These are phyloP conservation scores for Melanaphis sacchari DNA, from an alignment of 1,140 invertebrate species.

Conservation along the genomic window DNA sequence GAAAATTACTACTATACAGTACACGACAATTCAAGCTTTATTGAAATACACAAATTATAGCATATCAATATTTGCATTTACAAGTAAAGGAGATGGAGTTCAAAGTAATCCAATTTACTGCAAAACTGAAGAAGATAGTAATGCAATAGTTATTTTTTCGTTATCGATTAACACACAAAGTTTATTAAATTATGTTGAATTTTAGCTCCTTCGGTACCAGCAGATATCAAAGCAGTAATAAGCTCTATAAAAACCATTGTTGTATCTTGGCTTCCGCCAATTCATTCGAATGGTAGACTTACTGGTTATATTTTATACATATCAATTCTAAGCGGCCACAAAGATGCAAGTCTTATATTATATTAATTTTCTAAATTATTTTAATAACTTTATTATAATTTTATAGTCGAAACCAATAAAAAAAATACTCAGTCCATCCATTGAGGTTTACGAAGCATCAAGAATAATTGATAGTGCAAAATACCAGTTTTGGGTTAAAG, in stretches of 20 bases:
- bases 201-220: slow-evolving; percentile 83
- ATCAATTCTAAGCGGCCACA: slow-evolving; percentile 76
- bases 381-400: not conserved
- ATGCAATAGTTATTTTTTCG: slow-evolving; percentile 58
- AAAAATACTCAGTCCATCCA: slow-evolving; percentile 60
- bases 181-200: slow-evolving; percentile 10
- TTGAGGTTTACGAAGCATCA: slow-evolving; percentile 75
- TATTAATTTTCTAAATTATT: not conserved
- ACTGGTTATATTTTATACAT: slow-evolving; percentile 83
- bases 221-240: slow-evolving; percentile 85
- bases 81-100: slow-evolving; percentile 79
- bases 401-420: slow-evolving; percentile 41
- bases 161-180: not conserved
- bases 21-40: slow-evolving; percentile 74
- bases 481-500: slow-evolving; percentile 83
- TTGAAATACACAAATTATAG: slow-evolving; percentile 82
- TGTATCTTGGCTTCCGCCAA: slow-evolving; percentile 85
- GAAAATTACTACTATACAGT: slow-evolving; percentile 71
- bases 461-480: slow-evolving; percentile 75
- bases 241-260: slow-evolving; percentile 83
- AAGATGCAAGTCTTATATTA: slow-evolving; percentile 67
- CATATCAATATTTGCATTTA: slow-evolving; percentile 83
- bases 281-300: slow-evolving; percentile 77
- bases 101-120: slow-evolving; percentile 77
- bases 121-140: slow-evolving; percentile 79